Conservation (phyloP, 2,888 invertebrate species). For the Plemyria rubiginata region DNA sequence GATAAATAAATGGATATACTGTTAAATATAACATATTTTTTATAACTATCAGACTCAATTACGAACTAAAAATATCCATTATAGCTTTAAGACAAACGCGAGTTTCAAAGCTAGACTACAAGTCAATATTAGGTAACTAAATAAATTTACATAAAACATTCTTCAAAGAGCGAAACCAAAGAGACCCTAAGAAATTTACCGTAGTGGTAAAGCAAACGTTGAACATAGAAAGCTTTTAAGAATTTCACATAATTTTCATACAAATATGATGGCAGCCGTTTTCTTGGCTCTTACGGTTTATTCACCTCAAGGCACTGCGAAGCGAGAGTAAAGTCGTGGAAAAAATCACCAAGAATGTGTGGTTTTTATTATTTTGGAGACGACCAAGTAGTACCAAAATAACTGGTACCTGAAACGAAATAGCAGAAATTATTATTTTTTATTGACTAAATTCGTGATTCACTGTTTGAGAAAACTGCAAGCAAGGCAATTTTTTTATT, state of each 20-base stretch:
- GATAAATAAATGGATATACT: no score
- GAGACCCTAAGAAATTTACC: constrained; percentile 36
- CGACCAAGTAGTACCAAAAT: no score
- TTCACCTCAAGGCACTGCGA: constrained; percentile 52
- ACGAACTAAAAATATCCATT: no score
- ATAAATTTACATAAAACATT: constrained; percentile 17
- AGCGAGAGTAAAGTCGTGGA: constrained; percentile 53
- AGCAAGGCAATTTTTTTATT: no score
- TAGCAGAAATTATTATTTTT: no score
- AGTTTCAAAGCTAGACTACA: constrained; percentile 10
- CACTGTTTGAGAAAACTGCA: no score
- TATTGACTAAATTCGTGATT: no score
- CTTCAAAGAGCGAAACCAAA: constrained; percentile 35
- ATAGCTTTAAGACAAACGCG: no score
- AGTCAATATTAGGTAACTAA: constrained; percentile 21
- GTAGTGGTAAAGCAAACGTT: constrained; percentile 41
- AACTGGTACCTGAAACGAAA: no score
- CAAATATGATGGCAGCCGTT: constrained; percentile 54
- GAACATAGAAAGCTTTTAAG: constrained; percentile 52
- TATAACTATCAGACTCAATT: no score
- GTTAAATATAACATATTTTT: no score
- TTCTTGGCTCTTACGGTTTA: constrained; percentile 53
- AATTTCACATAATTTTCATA: constrained; percentile 56
- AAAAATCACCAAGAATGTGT: background rate
- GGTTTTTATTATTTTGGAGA: no score